These are phyloP conservation scores for Portevinia maculata DNA, from an alignment of 2,888 invertebrate genomes.

Conservation along the genomic window DNA sequence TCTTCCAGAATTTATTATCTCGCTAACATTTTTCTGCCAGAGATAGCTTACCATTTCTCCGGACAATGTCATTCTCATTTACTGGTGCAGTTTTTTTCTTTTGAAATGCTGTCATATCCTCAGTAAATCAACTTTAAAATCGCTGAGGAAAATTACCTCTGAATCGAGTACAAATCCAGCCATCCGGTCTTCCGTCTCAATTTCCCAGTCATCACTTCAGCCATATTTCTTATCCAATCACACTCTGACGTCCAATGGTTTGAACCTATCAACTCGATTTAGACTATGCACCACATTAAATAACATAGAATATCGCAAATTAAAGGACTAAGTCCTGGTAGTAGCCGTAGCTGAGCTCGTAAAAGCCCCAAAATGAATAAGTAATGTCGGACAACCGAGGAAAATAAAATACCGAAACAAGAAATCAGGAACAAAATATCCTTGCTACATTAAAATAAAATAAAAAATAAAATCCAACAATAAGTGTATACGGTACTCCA, in stretches of 20 bases:
- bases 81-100: too few species aligned
- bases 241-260: background rate
- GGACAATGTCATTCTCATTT: too few species aligned
- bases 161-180: too few species aligned
- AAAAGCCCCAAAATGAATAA: conserved; percentile 63
- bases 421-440: conserved; percentile 34
- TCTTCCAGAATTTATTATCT: too few species aligned
- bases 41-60: too few species aligned
- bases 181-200: too few species aligned
- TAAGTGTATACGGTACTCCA: background rate
- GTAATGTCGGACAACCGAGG: conserved; percentile 45
- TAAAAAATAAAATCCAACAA: conserved; percentile 19
- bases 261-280: conserved; percentile 22
- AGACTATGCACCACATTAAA: conserved; percentile 37
- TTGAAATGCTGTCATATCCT: too few species aligned
- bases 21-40: too few species aligned
- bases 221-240: background rate
- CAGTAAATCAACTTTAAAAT: too few species aligned
- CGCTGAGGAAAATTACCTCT: too few species aligned
- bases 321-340: conserved; percentile 1
- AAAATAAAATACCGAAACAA: conserved; percentile 51
- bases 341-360: conserved; percentile 3
- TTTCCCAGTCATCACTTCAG: background rate
- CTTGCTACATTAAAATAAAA: conserved; percentile 4
- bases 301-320: conserved; percentile 26